These are phyloP conservation scores for Fragum whitleyi DNA, from an alignment of 2,888 invertebrate species.

Conservation along the genomic window DNA sequence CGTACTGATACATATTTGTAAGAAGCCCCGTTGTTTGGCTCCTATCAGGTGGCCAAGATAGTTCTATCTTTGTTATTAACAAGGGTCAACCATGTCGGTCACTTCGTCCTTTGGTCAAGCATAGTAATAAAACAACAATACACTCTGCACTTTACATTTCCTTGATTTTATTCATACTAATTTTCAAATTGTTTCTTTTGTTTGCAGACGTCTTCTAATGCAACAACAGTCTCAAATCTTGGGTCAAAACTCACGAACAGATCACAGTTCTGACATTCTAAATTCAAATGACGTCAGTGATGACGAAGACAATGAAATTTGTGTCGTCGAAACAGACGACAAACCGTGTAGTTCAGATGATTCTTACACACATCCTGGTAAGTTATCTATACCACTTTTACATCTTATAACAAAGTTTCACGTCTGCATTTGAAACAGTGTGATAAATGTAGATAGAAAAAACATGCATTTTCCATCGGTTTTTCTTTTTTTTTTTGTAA, in stretches of 20 bases:
- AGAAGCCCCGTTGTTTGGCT: conserved; percentile 43
- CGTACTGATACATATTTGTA: conserved; percentile 29
- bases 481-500: no score
- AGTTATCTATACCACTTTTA: no score
- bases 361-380: conserved; percentile 60
- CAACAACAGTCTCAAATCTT: conserved; percentile 47
- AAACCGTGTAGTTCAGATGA: conserved; percentile 65
- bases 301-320: conserved; percentile 77
- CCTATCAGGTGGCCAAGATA: conserved; percentile 35
- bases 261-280: conserved; percentile 35
- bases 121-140: background rate
- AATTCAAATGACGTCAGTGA: conserved; percentile 65
- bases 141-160: no score
- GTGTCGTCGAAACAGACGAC: conserved; percentile 77
- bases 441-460: background rate
- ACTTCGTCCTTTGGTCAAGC: background rate
- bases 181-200: conserved; percentile 27
- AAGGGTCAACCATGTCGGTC: conserved; percentile 36
- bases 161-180: background rate
- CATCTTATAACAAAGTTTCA: background rate
- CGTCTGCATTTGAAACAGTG: background rate
- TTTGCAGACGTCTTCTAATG: conserved; percentile 64
- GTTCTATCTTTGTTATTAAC: conserved; percentile 21
- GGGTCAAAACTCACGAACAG: conserved; percentile 30
- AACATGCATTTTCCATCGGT: no score